These are phyloP conservation scores for Neoscelio sp. DNA, from an alignment of 2,888 invertebrate genomes.

Conservation along the genomic window DNA sequence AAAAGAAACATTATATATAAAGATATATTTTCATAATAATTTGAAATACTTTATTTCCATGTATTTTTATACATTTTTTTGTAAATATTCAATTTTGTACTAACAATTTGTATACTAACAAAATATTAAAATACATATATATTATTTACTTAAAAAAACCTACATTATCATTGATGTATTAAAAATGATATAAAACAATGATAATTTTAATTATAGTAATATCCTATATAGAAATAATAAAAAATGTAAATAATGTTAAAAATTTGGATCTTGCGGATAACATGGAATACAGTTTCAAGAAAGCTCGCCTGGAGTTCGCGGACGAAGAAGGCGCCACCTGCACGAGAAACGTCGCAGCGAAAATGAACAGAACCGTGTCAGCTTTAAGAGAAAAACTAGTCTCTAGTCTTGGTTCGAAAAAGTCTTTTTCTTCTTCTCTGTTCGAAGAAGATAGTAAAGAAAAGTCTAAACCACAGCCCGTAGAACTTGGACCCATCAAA, in stretches of 20 bases:
- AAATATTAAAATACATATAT: too few relatives aligned
- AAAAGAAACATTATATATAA: too few relatives aligned
- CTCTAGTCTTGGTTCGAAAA: constrained; percentile 60
- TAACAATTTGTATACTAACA: too few relatives aligned
- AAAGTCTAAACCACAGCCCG: constrained; percentile 53
- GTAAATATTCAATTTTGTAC: too few relatives aligned
- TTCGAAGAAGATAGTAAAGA: constrained; percentile 25
- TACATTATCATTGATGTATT: too few relatives aligned
- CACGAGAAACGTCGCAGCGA: constrained; percentile 66
- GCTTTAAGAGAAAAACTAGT: constrained; percentile 73
- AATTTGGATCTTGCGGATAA: constrained; percentile 69
- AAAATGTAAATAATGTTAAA: constrained; percentile 53
- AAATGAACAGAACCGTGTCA: constrained; percentile 73
- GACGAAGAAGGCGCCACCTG: constrained; percentile 48
- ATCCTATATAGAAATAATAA: constrained; percentile 42
- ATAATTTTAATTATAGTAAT: too few relatives aligned
- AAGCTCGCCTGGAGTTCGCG: constrained; percentile 74
- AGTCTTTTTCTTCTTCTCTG: too few relatives aligned
- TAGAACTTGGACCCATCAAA: constrained; percentile 72
- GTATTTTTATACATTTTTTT: too few relatives aligned
- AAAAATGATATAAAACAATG: too few relatives aligned
- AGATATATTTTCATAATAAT: too few relatives aligned
- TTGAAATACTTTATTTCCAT: too few relatives aligned
- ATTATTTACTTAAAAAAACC: too few relatives aligned
- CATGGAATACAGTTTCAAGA: constrained; percentile 71